Base-by-base conservation (phyloP, 2,888 invertebrate species). In the Altica lythri region DNA sequence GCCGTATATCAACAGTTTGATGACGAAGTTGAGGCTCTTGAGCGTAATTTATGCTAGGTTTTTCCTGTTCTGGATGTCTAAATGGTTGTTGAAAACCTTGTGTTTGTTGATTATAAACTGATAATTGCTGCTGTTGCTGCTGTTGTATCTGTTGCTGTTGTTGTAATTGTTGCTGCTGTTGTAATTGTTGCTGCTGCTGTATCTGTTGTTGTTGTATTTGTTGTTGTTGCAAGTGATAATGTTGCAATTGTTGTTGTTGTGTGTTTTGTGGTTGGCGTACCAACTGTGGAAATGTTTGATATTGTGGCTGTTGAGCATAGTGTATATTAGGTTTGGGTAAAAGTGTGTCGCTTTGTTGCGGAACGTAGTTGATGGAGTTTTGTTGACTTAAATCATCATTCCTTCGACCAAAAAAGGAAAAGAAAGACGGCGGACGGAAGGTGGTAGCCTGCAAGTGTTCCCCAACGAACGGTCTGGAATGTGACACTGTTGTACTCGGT, bases 381-480 rank as follows among this genome's bases (percentile, higher is more conserved):
- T 51, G 53, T 48, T 57, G 56, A n/a, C 54, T 63, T 37, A 59
- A 48, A 29, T 56, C 35, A 38, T 64, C 60, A 34, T 40, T 61
- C 35, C 61, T 65, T 45, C 59, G 55, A 9, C 44, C 53, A 42
- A 54, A 50, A 14, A 59, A 43, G 13, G 55, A 45, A 44, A 65
- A 66, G 44, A 64, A 65, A 42, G 59, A 57, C 18, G 63, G 66
- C 47, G 78, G 78, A 42, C 77, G 72, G 67, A 72, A 78, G 30
- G 78, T 78, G 46, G 78, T 78, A 22, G 78, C 71, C 66, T 74
- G 73, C 64, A 75, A 69, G 63, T 72, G 67, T 67, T 72, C 72
- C 74, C 74, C 75, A 59, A 74, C 67, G 65, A 70, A 65, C 62
- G 68, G 68, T 61, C 68, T 66, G 60, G 68, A 63, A 54, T 65